phyloP scores from a whole-genome alignment of 1,140 invertebrate species.

The Copidosoma floridanum region DNA sequence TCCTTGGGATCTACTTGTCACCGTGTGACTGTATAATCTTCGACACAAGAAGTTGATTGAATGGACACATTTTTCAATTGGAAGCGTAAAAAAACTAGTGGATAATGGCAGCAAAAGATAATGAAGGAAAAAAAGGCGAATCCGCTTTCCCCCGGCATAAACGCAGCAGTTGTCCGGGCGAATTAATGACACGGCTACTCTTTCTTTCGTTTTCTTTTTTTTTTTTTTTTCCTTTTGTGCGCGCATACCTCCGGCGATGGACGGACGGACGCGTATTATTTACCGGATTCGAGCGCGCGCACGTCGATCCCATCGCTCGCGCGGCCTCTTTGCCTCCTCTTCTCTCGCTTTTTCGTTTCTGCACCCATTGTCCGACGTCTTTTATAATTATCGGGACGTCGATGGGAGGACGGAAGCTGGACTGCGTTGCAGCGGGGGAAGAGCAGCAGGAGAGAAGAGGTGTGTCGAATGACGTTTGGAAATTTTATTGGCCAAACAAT shows the following conservation, averaged over 20 bases:
- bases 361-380: constrained; percentile 40
- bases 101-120: too few relatives aligned
- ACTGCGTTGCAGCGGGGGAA: constrained; percentile 9
- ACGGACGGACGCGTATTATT: constrained; percentile 28
- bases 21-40: too few relatives aligned
- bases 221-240: background rate
- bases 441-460: background rate
- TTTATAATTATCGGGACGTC: constrained; percentile 45
- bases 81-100: too few relatives aligned
- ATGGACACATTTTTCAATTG: too few relatives aligned
- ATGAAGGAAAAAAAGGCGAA: too few relatives aligned
- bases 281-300: constrained; percentile 28
- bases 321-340: too few relatives aligned
- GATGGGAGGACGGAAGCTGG: too few relatives aligned
- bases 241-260: background rate
- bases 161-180: constrained; percentile 3
- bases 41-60: too few relatives aligned
- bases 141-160: too few relatives aligned
- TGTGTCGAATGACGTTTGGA: too few relatives aligned
- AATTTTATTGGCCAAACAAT: too few relatives aligned
- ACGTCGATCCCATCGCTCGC: constrained; percentile 34
- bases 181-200: constrained; percentile 21
- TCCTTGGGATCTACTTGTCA: too few relatives aligned
- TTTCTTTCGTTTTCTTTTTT: background rate
- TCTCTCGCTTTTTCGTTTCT: constrained; percentile 22